Evolutionary conservation across 2,888 invertebrate genomes (phyloP).

Genomic region (Calliscelio sp.): DNA sequence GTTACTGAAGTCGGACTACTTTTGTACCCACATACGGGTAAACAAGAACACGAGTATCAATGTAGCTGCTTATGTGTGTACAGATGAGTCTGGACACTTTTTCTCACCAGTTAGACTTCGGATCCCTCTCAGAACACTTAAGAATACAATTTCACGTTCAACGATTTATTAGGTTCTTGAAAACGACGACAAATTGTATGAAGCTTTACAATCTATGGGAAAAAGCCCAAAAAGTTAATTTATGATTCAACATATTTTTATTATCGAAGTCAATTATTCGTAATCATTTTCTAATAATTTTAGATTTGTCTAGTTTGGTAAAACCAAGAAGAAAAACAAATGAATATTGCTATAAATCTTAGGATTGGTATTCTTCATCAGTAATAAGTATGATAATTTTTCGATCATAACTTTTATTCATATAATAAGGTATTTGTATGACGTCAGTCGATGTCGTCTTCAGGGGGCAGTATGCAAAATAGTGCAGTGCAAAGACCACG

Average conservation of each 20-base stretch:
- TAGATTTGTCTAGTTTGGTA: no score
- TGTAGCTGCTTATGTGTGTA: conserved; percentile 34
- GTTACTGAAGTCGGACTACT: conserved; percentile 80
- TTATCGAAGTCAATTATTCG: no score
- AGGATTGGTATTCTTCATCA: conserved; percentile 26
- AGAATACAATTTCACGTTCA: conserved; percentile 6
- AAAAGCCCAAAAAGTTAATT: no score
- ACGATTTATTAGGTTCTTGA: conserved; percentile 26
- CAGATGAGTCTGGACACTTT: conserved; percentile 31
- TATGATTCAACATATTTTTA: no score
- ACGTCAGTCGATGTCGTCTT: conserved; percentile 75
- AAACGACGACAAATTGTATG: conserved; percentile 27
- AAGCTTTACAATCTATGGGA: neutral
- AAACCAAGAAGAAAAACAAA: no score
- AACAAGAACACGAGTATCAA: conserved; percentile 75
- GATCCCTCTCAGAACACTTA: conserved; percentile 34
- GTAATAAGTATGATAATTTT: conserved; percentile 50
- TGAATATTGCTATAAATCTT: no score
- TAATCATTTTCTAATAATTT: no score
- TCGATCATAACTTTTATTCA: conserved; percentile 49
- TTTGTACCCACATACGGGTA: conserved; percentile 81
- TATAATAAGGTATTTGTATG: conserved; percentile 70
- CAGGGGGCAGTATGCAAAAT: conserved; percentile 80
- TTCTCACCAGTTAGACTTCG: conserved; percentile 22
- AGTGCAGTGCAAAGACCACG: conserved; percentile 81